Evolutionary conservation across 2,888 invertebrate genomes (phyloP).

Genomic region (Nymphalis c-album): DNA sequence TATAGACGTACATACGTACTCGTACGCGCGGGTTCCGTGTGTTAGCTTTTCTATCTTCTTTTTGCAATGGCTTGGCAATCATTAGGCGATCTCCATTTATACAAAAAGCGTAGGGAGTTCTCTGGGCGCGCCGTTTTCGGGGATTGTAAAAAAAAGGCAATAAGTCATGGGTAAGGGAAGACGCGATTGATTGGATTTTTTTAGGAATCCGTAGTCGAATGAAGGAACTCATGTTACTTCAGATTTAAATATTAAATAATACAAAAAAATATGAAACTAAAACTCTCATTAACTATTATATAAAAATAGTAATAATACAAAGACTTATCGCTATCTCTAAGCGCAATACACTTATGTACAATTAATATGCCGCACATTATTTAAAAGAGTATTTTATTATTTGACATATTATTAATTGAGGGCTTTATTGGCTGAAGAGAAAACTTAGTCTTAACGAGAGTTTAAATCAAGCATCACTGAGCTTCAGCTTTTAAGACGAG

Average conservation of each 20-base stretch:
- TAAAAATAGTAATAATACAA: no score
- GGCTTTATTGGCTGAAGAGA: no score
- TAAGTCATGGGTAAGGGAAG: conserved; percentile 13
- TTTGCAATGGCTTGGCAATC: conserved; percentile 14
- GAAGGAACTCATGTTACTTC: no score
- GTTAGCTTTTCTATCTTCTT: conserved; percentile 1
- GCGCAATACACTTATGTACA: no score
- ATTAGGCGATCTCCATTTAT: conserved; percentile 15
- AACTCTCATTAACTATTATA: not conserved
- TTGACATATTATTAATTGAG: no score
- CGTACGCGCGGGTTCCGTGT: not conserved
- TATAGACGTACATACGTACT: conserved; percentile 15
- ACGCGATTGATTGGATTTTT: conserved; percentile 15
- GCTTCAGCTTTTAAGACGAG: no score
- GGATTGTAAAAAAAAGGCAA: conserved; percentile 13
- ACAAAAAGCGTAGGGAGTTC: conserved; percentile 9
- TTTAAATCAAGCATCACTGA: no score
- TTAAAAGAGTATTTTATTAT: no score
- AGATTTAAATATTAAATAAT: not conserved
- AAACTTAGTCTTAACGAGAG: no score
- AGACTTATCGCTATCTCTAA: no score
- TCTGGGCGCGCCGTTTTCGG: conserved; percentile 10
- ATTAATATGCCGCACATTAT: no score
- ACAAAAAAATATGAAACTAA: not conserved
- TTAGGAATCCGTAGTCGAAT: conserved; percentile 6